Evolutionary conservation across 1,140 invertebrate genomes (phyloP).

Genomic region (Melanaphis sacchari): DNA sequence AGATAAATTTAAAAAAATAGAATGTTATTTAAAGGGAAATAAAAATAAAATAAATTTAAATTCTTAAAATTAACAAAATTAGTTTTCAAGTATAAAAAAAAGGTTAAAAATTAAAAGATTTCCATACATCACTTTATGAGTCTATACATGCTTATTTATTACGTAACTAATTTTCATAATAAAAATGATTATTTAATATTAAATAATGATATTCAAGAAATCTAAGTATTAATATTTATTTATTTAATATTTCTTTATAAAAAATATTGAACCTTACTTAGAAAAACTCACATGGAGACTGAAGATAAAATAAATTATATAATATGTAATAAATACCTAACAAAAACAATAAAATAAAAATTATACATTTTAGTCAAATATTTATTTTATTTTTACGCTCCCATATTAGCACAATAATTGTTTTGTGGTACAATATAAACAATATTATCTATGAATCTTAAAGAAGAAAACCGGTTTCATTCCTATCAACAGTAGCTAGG

Average conservation of each 20-base stretch:
- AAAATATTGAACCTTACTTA: background rate
- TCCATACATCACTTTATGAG: background rate
- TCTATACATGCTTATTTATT: background rate
- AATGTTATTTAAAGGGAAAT: background rate
- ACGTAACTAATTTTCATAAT: background rate
- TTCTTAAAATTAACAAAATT: background rate
- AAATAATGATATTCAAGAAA: background rate
- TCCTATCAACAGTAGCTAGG: constrained; percentile 4
- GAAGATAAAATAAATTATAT: background rate
- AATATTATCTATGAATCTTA: background rate
- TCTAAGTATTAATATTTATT: background rate
- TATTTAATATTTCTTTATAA: background rate
- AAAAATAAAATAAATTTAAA: background rate
- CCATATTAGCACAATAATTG: background rate
- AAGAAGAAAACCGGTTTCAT: constrained; percentile 12
- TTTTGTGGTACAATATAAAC: background rate
- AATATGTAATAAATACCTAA: background rate
- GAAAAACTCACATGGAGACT: background rate
- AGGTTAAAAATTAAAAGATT: background rate
- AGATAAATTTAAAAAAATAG: background rate
- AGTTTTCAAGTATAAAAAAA: background rate
- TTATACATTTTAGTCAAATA: background rate
- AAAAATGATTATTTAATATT: background rate
- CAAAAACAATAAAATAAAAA: background rate
- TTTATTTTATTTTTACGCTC: background rate